Evolutionary conservation across 2,888 invertebrate species (phyloP).

Genomic region (Cephus sareptanus): DNA sequence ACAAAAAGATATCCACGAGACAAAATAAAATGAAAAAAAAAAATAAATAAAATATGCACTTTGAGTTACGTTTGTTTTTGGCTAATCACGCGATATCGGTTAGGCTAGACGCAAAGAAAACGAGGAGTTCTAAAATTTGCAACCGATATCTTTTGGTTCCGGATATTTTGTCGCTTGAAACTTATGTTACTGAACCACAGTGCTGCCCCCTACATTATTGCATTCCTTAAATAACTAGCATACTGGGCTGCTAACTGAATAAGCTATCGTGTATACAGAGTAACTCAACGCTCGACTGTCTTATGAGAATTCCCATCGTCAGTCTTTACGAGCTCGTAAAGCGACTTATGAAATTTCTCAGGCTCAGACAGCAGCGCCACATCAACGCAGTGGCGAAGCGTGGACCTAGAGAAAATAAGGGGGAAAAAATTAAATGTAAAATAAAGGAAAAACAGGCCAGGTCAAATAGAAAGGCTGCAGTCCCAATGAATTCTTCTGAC

Average conservation of each 20-base stretch:
- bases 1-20: no score
- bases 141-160: no score
- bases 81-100: no score
- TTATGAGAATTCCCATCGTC: background rate
- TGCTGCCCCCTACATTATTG: background rate
- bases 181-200: background rate
- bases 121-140: no score
- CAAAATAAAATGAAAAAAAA: no score
- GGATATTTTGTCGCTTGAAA: no score
- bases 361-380: background rate
- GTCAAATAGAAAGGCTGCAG: constrained; percentile 19
- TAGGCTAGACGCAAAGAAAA: no score
- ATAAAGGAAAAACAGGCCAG: background rate
- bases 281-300: background rate
- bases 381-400: no score
- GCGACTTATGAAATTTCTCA: constrained; percentile 2
- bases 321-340: background rate
- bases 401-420: no score
- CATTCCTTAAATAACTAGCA: background rate
- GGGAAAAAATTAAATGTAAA: no score
- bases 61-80: no score
- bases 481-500: constrained; percentile 18
- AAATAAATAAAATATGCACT: no score
- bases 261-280: background rate
- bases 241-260: background rate